Evolutionary conservation across 2,113 vertebrate species (phyloP).

Genomic region (Stictonetta naevosa): DNA sequence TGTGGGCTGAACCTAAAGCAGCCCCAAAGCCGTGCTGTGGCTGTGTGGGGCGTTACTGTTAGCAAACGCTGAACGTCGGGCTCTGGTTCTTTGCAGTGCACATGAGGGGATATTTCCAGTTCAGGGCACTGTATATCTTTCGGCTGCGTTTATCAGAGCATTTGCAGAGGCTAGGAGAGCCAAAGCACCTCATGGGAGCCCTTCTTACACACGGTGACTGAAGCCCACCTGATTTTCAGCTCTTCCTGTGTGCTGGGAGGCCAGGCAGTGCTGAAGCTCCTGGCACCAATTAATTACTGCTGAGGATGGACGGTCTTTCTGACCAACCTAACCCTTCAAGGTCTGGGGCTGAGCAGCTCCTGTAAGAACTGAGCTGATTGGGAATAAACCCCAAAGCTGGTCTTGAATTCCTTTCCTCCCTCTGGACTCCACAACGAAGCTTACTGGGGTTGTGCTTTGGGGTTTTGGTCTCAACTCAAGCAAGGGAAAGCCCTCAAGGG

Average conservation of each 20-base stretch:
- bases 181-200: too few relatives aligned
- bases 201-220: background rate
- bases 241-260: background rate
- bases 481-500: background rate
- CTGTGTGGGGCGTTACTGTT: accelerated
- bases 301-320: background rate
- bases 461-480: background rate
- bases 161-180: background rate
- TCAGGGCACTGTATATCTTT: background rate
- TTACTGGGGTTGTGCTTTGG: background rate
- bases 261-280: background rate
- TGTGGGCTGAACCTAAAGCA: background rate
- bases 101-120: accelerated
- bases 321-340: background rate
- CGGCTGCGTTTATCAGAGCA: background rate
- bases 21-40: background rate
- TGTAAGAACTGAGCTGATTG: background rate
- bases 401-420: background rate
- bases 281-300: background rate
- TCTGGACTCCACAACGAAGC: background rate
- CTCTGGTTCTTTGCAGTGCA: background rate
- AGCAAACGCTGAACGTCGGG: accelerated
- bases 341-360: background rate
- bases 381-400: background rate
- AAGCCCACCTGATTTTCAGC: background rate